A percentile compares a stretch with the other conserved stretches of the same genome.
These are phyloP conservation scores for Drosophila mauritiana DNA, from an alignment of 1,140 invertebrate species.

Conservation along the genomic window DNA sequence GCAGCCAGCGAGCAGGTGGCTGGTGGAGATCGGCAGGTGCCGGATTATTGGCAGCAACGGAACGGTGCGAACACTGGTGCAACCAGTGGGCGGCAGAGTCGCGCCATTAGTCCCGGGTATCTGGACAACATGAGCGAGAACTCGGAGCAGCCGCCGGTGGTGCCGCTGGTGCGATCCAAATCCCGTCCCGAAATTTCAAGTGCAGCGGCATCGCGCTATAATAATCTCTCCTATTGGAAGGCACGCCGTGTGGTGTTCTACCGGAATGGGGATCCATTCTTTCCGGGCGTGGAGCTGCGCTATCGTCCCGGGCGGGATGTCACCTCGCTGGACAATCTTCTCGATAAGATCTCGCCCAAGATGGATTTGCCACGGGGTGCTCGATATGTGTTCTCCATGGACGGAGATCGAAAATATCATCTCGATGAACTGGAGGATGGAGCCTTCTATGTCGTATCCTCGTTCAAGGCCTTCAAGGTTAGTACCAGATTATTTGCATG, in stretches of 20 bases:
- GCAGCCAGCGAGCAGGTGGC: slow-evolving; percentile 51
- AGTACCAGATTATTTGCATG: slow-evolving; percentile 75
- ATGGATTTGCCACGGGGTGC: slow-evolving; percentile 93
- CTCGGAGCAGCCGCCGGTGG: slow-evolving; percentile 81
- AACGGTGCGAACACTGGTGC: slow-evolving; percentile 49
- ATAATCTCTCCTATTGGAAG: slow-evolving; percentile 93
- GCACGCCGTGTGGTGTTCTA: slow-evolving; percentile 95
- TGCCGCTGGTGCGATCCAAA: slow-evolving; percentile 79
- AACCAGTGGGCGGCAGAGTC: slow-evolving; percentile 67
- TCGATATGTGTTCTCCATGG: slow-evolving; percentile 95
- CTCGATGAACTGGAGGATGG: slow-evolving; percentile 95
- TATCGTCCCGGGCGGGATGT: slow-evolving; percentile 95
- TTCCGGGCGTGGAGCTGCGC: slow-evolving; percentile 94
- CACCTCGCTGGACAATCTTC: slow-evolving; percentile 92
- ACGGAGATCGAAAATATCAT: slow-evolving; percentile 92
- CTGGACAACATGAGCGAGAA: slow-evolving; percentile 84
- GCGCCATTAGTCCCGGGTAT: slow-evolving; percentile 68
- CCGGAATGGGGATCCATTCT: slow-evolving; percentile 96
- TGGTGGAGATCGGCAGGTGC: slow-evolving; percentile 40
- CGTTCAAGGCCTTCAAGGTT: slow-evolving; percentile 96
- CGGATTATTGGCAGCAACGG: slow-evolving; percentile 78
- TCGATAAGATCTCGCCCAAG: slow-evolving; percentile 92
- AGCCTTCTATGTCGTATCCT: slow-evolving; percentile 95
- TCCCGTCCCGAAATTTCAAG: slow-evolving; percentile 83
- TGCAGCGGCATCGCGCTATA: slow-evolving; percentile 87